These are phyloP conservation scores for Nemapogon koenigi DNA, from an alignment of 2,888 invertebrate genomes.

Conservation along the genomic window DNA sequence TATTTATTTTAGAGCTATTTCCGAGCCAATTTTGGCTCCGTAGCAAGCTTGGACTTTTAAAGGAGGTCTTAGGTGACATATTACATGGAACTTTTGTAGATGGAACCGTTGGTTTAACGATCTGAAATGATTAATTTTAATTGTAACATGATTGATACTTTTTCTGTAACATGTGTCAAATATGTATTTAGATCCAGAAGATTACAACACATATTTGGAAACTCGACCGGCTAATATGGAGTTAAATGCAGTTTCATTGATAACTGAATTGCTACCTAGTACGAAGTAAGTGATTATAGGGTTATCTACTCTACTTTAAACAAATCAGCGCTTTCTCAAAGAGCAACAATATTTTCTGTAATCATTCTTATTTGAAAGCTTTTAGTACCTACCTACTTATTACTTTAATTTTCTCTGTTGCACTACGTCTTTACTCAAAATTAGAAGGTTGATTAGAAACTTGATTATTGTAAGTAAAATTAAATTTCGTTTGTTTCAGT, in stretches of 20 bases:
- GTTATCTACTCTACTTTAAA: neutral
- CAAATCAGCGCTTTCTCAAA: neutral
- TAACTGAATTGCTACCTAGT: slow-evolving; percentile 62
- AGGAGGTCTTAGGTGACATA: too few species aligned
- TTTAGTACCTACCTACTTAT: neutral
- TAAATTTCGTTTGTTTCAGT: slow-evolving; percentile 32
- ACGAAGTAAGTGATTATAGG: slow-evolving; percentile 51
- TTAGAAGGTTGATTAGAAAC: neutral
- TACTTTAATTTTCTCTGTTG: neutral
- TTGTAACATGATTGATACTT: too few species aligned
- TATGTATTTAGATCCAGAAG: slow-evolving; percentile 60
- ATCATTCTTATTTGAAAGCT: neutral
- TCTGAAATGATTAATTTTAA: too few species aligned
- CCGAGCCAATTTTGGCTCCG: too few species aligned
- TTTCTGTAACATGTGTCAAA: too few species aligned
- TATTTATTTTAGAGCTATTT: too few species aligned
- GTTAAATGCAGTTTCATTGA: slow-evolving; percentile 65
- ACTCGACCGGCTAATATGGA: slow-evolving; percentile 74
- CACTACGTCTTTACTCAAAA: neutral
- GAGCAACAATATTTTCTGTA: too few species aligned
- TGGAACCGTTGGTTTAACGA: too few species aligned
- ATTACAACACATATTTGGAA: slow-evolving; percentile 68
- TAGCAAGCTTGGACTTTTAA: too few species aligned
- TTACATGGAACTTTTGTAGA: too few species aligned
- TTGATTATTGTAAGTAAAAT: neutral